Evolutionary conservation across 2,888 invertebrate genomes (phyloP).

Genomic region (Phortica okadai): DNA sequence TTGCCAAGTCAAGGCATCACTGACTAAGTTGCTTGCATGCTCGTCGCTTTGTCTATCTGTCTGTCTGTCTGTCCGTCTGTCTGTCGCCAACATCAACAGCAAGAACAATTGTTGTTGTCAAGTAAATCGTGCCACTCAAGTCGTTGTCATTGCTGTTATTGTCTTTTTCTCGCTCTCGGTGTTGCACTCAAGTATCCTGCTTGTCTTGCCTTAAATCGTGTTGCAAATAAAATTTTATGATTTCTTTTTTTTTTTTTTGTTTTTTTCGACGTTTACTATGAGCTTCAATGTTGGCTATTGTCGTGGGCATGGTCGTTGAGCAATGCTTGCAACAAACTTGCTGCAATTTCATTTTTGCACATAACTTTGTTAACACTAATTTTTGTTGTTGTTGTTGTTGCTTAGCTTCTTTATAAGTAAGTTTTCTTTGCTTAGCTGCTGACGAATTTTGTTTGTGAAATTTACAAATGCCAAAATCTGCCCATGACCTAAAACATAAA

Average conservation of each 20-base stretch:
- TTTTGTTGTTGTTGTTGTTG: background rate
- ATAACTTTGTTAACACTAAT: background rate
- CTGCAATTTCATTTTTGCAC: background rate
- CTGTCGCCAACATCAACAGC: background rate
- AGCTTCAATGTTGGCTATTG: background rate
- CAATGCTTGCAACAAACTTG: constrained; percentile 10
- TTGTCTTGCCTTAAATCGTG: background rate
- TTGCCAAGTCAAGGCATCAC: background rate
- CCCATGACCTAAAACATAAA: no score
- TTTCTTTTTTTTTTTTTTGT: background rate
- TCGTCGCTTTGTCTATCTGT: background rate
- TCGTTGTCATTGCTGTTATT: background rate
- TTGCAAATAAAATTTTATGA: background rate
- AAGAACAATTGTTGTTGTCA: background rate
- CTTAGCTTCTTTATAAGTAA: no score
- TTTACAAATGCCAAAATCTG: background rate
- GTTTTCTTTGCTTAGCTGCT: no score
- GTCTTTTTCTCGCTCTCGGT: background rate
- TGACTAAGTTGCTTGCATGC: background rate
- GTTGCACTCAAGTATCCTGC: background rate
- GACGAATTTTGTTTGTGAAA: no score
- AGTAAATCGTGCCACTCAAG: constrained; percentile 1
- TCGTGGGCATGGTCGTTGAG: background rate
- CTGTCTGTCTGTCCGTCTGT: background rate
- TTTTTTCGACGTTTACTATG: background rate